Percentiles rank a stretch among this genome's conserved stretches.
Conservation (phyloP, 2,113 vertebrate species). For the Dicentrarchus labrax region DNA sequence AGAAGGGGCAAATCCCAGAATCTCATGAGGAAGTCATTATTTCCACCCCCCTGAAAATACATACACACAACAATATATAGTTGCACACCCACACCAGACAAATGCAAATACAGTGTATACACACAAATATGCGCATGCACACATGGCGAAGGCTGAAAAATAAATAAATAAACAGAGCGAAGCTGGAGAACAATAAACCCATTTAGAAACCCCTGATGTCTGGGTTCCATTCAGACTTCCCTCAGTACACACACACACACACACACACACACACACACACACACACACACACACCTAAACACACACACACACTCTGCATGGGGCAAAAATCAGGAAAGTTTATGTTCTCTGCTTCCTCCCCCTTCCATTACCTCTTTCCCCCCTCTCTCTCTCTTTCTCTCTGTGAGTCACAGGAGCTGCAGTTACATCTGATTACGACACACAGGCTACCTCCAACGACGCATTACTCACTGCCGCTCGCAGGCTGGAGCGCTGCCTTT, state of each 20-base stretch:
- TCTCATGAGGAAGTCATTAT: constrained; percentile 67
- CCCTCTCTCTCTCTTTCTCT: constrained; percentile 6
- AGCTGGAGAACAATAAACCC: constrained; percentile 71
- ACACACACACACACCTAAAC: constrained; percentile 24
- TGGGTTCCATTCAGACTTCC: constrained; percentile 60
- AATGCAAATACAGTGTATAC: neutral
- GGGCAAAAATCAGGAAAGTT: constrained; percentile 64
- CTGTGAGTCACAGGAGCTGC: constrained; percentile 77
- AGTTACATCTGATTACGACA: constrained; percentile 85
- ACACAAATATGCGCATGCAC: constrained; percentile 10
- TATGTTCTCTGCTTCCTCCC: constrained; percentile 46
- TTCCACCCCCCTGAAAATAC: constrained; percentile 48
- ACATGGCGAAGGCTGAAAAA: constrained; percentile 35
- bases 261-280: constrained; percentile 24
- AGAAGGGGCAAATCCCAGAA: constrained; percentile 46
- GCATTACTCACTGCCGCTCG: constrained; percentile 85
- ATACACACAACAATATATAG: neutral
- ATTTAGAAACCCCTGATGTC: constrained; percentile 63
- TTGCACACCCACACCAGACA: neutral
- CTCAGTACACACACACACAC: constrained; percentile 11
- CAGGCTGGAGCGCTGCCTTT: constrained; percentile 36
- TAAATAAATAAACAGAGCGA: constrained; percentile 58
- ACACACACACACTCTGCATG: constrained; percentile 66
- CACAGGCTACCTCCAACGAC: constrained; percentile 83
- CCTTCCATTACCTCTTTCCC: constrained; percentile 34